Percentiles rank a stretch among this genome's conserved stretches.
phyloP scores from a whole-genome alignment of 35 echinoderm and acorn worm species.

The Hemicentrotus pulcherrimus region DNA sequence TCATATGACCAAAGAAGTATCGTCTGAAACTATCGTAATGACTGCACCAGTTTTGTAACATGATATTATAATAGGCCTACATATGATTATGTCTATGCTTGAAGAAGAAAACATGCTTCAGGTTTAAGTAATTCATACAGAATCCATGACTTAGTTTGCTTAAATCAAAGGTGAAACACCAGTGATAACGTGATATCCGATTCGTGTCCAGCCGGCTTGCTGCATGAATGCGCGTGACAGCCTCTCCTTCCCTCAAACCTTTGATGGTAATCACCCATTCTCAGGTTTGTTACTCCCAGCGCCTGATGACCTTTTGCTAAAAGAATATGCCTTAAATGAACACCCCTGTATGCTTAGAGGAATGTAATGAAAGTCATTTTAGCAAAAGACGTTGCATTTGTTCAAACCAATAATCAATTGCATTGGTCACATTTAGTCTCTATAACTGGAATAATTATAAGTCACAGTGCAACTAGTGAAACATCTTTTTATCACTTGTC shows the following conservation, averaged over 20 bases:
- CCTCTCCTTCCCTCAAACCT: neutral
- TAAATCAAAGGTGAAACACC: neutral
- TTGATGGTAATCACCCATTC: neutral
- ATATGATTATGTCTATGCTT: neutral
- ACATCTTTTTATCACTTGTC: no score
- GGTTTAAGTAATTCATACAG: neutral
- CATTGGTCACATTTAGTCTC: neutral
- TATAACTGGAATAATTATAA: no score
- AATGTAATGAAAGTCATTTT: neutral
- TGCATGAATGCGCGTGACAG: constrained; percentile 7
- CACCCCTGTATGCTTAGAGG: neutral
- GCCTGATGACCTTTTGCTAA: neutral
- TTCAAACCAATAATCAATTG: neutral
- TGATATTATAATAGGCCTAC: neutral
- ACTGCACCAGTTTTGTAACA: neutral
- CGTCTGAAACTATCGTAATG: neutral
- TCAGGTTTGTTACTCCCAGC: neutral
- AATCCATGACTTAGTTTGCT: neutral
- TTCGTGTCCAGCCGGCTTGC: neutral
- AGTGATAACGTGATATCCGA: constrained; percentile 10
- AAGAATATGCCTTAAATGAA: neutral
- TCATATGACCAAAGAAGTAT: neutral
- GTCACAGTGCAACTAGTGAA: no score
- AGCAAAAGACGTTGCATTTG: neutral
- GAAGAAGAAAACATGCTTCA: neutral